Evolutionary conservation across 2,797 vertebrate genomes (phyloP), one percentile per base, ranked within the genome.

Genomic region (Tauraco hartlaubi): DNA sequence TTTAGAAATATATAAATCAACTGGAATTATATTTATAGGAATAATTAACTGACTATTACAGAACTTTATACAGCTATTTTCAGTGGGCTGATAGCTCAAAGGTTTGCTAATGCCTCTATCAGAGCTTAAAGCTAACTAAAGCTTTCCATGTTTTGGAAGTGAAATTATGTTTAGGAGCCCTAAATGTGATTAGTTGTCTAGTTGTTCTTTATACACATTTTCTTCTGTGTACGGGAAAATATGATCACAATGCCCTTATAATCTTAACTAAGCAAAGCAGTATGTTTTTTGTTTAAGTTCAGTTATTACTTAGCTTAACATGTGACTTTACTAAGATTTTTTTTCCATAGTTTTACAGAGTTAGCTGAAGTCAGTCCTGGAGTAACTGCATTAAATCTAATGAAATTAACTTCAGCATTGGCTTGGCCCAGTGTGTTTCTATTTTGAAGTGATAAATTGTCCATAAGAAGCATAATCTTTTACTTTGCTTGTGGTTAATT

Each of bases 391-490:
- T 75, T 78, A n/a, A 58, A 78, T 76, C 5, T 44, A 66, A 92
- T 46, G n/a, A 73, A 88, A 94, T 84, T 84, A 79, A 72, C 51
- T 90, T 90, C 9, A 33, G 4, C 67, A 68, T 61, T 67, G 64
- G 11, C 56, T 95, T 95, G 71, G 58, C 55, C 7, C 23, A 54
- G 63, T 39, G 26, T 71, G 39, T 91, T 94, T 68, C 48, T 85
- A 51, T 96, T 92, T 59, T 71, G 44, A 84, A 92, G 76, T 79
- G 90, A 79, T 87, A 94, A 88, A 95, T 61, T 79, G 35, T 82
- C 48, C 15, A 19, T 81, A 72, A 81, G 44, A 90, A 81, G 11
- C 2, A 1, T 9, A 88, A 25, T 81, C 35, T 86, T 91, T 85
- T 59, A 61, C 39, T 92, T 91, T 67, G 37, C 28, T 33, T 88